These are phyloP conservation scores for Indicator maculatus DNA, from an alignment of 2,113 vertebrate species.

Conservation along the genomic window DNA sequence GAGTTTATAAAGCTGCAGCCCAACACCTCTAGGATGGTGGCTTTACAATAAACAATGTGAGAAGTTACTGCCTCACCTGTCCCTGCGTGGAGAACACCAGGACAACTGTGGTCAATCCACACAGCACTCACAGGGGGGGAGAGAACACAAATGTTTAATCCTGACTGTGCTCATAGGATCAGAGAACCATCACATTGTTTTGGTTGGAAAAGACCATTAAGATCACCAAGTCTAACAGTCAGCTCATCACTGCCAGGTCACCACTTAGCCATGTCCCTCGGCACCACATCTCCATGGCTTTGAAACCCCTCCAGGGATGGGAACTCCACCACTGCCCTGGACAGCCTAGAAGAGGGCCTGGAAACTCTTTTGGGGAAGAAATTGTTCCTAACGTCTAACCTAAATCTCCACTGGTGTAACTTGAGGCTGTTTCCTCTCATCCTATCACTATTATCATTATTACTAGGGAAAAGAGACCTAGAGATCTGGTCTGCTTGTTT, in stretches of 20 bases:
- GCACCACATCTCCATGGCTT: not conserved
- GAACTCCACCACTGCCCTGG: no score
- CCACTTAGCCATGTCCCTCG: not conserved
- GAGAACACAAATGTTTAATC: not conserved
- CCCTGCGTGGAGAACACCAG: not conserved
- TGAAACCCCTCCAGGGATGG: not conserved
- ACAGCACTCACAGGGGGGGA: not conserved
- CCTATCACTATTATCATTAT: no score
- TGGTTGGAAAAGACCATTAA: not conserved
- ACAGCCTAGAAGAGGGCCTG: no score
- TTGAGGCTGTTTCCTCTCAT: no score
- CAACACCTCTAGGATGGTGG: not conserved
- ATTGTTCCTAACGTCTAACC: no score
- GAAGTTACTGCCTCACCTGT: not conserved
- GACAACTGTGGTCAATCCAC: fast-evolving
- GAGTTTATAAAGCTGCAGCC: not conserved
- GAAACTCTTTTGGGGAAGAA: no score
- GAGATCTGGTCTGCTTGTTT: not conserved
- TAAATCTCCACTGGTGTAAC: no score
- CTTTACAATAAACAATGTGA: not conserved
- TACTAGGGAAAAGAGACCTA: not conserved
- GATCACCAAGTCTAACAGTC: fast-evolving
- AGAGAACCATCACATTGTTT: fast-evolving
- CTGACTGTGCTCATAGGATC: fast-evolving
- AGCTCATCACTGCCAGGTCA: no score